Evolutionary conservation across 2,888 invertebrate genomes (phyloP).

Genomic region (Scaeva pyrastri): DNA sequence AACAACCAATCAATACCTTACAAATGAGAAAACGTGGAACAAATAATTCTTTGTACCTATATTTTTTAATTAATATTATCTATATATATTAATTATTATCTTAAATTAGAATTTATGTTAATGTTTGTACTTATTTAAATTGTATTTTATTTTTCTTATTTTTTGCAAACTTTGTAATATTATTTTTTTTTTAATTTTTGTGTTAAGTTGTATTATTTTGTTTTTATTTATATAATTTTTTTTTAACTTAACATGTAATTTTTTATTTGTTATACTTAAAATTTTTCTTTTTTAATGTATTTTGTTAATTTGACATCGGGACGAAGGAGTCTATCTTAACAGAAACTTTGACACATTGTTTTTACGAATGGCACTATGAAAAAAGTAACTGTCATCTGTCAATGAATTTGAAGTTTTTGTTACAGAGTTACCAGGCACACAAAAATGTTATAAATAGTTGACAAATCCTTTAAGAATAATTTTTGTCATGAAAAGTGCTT

Average conservation of each 20-base stretch:
- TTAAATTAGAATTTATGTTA: constrained; percentile 21
- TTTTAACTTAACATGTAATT: background rate
- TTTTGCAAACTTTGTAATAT: constrained; percentile 1
- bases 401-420: too few relatives aligned
- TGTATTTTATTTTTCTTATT: constrained; percentile 15
- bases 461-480: too few relatives aligned
- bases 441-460: too few relatives aligned
- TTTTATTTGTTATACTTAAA: background rate
- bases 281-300: background rate
- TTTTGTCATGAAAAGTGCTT: too few relatives aligned
- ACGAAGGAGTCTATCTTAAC: too few relatives aligned
- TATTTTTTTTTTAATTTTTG: constrained; percentile 23
- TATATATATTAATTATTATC: background rate
- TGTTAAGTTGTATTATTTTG: constrained; percentile 49
- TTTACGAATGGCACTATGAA: too few relatives aligned
- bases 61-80: constrained; percentile 52
- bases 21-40: constrained; percentile 60
- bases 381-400: too few relatives aligned
- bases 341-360: too few relatives aligned
- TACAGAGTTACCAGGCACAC: too few relatives aligned
- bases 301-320: background rate
- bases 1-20: constrained; percentile 69
- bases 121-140: constrained; percentile 19
- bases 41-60: constrained; percentile 67
- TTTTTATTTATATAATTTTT: constrained; percentile 33